Evolutionary conservation across 2,797 vertebrate species (phyloP).

Genomic region (Serranus cabrilla): DNA sequence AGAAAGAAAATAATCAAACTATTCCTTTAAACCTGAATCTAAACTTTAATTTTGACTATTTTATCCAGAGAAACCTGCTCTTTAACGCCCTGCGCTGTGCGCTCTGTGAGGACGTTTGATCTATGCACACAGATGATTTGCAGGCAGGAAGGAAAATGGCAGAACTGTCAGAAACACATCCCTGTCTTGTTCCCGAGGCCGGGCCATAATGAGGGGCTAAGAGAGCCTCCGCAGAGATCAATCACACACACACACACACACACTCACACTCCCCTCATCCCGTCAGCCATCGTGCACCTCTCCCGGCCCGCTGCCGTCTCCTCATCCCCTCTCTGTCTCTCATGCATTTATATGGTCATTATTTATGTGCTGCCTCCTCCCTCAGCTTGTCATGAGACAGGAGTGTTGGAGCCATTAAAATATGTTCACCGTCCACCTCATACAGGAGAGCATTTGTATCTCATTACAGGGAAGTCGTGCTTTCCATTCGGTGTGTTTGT

Average conservation of each 20-base stretch:
- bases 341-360: conserved; percentile 45
- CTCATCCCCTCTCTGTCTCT: conserved; percentile 24
- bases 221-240: conserved; percentile 48
- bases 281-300: conserved; percentile 40
- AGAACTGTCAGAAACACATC: conserved; percentile 57
- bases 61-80: too few species aligned
- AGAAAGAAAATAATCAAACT: not conserved
- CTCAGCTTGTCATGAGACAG: conserved; percentile 28
- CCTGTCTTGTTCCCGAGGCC: conserved; percentile 45
- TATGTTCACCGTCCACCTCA: not conserved
- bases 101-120: conserved; percentile 13
- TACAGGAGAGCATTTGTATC: too few species aligned
- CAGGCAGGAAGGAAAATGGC: conserved; percentile 38
- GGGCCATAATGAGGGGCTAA: conserved; percentile 61
- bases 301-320: conserved; percentile 20
- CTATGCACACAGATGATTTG: conserved; percentile 37
- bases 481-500: too few species aligned
- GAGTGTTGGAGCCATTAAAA: conserved; percentile 27
- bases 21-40: not conserved
- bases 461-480: not conserved
- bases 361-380: conserved; percentile 55
- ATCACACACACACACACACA: conserved; percentile 28
- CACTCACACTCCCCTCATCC: conserved; percentile 17
- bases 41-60: not conserved
- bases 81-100: too few species aligned